Base-by-base conservation (phyloP, 2,113 vertebrate species). In the Perognathus longimembris region DNA sequence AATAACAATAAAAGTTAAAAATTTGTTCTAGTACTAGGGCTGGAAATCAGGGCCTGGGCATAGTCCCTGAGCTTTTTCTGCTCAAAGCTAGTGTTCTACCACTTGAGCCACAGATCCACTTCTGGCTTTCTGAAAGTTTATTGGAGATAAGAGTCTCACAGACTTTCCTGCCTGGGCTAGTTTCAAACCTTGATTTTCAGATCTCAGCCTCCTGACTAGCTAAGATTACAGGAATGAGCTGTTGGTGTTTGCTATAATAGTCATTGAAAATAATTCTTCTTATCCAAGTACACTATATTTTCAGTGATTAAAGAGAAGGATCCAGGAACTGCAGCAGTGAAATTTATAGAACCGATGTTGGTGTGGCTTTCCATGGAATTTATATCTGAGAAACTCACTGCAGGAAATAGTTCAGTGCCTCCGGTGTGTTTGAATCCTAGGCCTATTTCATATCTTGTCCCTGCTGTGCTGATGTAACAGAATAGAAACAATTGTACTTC, bases 391-490 rank as follows among this genome's bases (percentile, higher is more conserved):
- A 94, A 85, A 22, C 45, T 89, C 26, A 18, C 54, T 89, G 70
- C 70, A 61, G 90, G 71, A 95, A 91, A 83, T 22, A 30, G 77
- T 89, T 77, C 81, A 73, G 76, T 30, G 32, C 20, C 77, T 76
- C 64, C 77, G 77, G 50, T 79, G 6, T 64, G 64, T 88, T 70
- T 93, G 88, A 90, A 69, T 59, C 32, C 2, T 17, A 73, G 36
- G 40, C 86, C 85, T 95, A 81, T 88, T 95, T 94, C 74, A 88
- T 92, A 71, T 94, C 85, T 95, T 79, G 59, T 70, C 36, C 74
- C 82, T 90, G 90, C 87, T 63, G 66, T 80, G 61, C 57, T 87
- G 92, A 91, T 91, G 12, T 82, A 85, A 64, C 81, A 88, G 81
- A 24, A 45, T 78, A 63, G 86, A 85, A 63, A 67, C 66, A 81